Evolutionary conservation across 2,113 vertebrate genomes (phyloP).

Genomic region (Argyrosomus japonicus): DNA sequence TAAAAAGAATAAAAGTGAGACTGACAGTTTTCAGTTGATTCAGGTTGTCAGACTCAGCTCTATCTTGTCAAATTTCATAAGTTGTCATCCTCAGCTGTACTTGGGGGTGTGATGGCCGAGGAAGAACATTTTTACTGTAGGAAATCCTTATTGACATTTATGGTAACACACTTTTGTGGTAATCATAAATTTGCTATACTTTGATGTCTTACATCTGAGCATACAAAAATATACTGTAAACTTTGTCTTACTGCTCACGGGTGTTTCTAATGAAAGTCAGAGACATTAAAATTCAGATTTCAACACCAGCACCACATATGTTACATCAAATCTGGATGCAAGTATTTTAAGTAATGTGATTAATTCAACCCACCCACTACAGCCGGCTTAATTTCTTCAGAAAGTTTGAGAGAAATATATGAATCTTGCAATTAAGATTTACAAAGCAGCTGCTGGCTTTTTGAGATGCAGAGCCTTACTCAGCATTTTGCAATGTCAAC

Average conservation of each 20-base stretch:
- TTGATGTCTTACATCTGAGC: too few relatives aligned
- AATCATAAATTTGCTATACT: too few relatives aligned
- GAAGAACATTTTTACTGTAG: neutral
- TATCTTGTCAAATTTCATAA: conserved; percentile 7
- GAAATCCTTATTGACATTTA: neutral
- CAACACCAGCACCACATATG: neutral
- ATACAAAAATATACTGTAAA: neutral
- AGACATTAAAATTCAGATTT: conserved; percentile 16
- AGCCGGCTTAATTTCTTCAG: conserved; percentile 14
- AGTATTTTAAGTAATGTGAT: conserved; percentile 7
- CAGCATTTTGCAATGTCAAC: conserved; percentile 23
- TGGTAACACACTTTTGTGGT: neutral
- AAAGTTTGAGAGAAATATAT: conserved; percentile 18
- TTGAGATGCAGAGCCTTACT: conserved; percentile 26
- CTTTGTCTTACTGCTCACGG: neutral
- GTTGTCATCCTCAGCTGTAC: conserved; percentile 5
- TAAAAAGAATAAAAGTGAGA: conserved; percentile 7
- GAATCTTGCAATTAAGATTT: conserved; percentile 28
- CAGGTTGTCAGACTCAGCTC: neutral
- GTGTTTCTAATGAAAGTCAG: too few relatives aligned
- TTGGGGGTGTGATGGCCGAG: neutral
- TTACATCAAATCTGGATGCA: neutral
- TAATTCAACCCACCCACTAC: neutral
- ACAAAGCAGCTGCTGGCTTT: conserved; percentile 41
- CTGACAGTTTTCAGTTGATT: conserved; percentile 14